These are phyloP conservation scores for Willowsia nigromaculata DNA, from an alignment of 2,888 invertebrate species.

Conservation along the genomic window DNA sequence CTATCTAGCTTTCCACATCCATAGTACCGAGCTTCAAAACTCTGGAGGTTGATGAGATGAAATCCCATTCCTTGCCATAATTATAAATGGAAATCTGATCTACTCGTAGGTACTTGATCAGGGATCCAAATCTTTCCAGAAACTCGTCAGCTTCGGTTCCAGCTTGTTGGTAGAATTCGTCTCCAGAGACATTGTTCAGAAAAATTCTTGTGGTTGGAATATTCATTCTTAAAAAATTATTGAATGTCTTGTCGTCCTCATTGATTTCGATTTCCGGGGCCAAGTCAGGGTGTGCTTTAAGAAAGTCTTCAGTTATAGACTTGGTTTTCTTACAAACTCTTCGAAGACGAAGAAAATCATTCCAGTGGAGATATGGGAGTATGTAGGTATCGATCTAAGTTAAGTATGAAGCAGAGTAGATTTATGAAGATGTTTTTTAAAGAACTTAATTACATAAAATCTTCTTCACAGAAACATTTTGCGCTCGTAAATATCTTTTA, in stretches of 20 bases:
- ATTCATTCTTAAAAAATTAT: neutral
- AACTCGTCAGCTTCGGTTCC: neutral
- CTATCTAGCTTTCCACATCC: neutral
- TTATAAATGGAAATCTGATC: neutral
- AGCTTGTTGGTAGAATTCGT: neutral
- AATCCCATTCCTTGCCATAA: neutral
- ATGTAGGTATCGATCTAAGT: neutral
- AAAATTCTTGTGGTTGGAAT: neutral
- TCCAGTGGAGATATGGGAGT: neutral
- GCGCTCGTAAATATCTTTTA: neutral
- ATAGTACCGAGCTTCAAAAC: neutral
- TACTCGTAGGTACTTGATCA: neutral
- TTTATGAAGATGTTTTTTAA: too few species aligned
- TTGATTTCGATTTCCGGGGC: neutral
- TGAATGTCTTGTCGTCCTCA: neutral
- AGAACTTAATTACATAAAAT: too few species aligned
- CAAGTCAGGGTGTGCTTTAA: neutral
- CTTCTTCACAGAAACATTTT: neutral
- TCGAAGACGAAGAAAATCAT: neutral
- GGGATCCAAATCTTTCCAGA: neutral
- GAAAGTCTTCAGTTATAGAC: neutral
- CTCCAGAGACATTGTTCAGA: neutral
- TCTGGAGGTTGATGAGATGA: neutral
- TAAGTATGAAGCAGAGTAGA: neutral
- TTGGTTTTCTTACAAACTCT: neutral